These are phyloP conservation scores for Ischnus inquisitorius DNA, from an alignment of 2,888 invertebrate species.

Conservation along the genomic window DNA sequence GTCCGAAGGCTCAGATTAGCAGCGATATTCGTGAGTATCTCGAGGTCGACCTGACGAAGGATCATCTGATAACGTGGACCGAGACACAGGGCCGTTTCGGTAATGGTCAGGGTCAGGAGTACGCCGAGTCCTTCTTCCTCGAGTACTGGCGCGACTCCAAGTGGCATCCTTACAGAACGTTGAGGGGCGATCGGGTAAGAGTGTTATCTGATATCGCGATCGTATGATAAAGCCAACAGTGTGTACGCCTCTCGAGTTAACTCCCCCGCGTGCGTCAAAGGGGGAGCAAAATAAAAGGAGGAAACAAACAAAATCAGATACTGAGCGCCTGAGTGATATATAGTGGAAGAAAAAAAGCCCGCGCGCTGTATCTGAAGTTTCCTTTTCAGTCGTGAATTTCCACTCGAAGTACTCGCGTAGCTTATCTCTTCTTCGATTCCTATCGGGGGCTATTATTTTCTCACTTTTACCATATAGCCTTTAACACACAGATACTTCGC, in stretches of 20 bases:
- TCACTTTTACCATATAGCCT: slow-evolving; percentile 34
- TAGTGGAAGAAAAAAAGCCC: background rate
- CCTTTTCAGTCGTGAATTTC: slow-evolving; percentile 19
- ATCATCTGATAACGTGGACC: slow-evolving; percentile 93
- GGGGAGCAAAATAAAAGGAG: slow-evolving; percentile 17
- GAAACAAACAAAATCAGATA: slow-evolving; percentile 39
- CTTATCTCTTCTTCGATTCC: slow-evolving; percentile 29
- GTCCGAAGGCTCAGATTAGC: slow-evolving; percentile 93
- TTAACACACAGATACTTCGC: slow-evolving; percentile 88
- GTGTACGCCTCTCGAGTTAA: slow-evolving; percentile 34
- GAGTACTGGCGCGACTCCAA: slow-evolving; percentile 92
- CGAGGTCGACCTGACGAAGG: slow-evolving; percentile 91
- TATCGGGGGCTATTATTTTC: slow-evolving; percentile 22
- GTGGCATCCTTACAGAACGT: slow-evolving; percentile 93
- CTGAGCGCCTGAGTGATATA: slow-evolving; percentile 35
- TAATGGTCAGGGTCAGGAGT: slow-evolving; percentile 96
- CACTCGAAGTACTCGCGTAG: background rate
- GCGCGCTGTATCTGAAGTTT: background rate
- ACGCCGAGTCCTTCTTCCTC: slow-evolving; percentile 93
- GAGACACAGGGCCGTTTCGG: slow-evolving; percentile 97
- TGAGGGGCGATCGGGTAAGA: slow-evolving; percentile 91
- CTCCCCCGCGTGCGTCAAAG: slow-evolving; percentile 21
- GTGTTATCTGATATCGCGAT: slow-evolving; percentile 47
- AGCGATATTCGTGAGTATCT: slow-evolving; percentile 93
- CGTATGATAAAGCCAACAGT: slow-evolving; percentile 13